Evolutionary conservation across 64 coral and sea anemone genomes (phyloP), one percentile per base, ranked within the genome.

Genomic region (Pachyseris speciosa): DNA sequence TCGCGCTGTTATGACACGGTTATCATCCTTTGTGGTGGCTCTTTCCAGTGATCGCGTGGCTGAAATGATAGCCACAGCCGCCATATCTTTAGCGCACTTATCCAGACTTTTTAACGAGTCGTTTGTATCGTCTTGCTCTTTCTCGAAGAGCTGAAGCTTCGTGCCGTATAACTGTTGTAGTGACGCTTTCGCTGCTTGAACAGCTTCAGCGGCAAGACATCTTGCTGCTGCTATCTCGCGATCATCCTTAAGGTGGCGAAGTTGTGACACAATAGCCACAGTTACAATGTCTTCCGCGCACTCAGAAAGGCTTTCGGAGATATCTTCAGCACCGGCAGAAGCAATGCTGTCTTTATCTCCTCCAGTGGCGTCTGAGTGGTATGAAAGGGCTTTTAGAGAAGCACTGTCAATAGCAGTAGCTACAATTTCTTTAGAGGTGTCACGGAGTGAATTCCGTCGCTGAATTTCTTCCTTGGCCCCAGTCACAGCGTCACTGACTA

Each of bases 31-130:
- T 72, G 12, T 57, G 30, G 40, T 51, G 17, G 28, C 68, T 37
- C 36, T 42, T 44, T 93, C 91, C 37, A 90, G 28, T 22, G 90
- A 84, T 39, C 20, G 36, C 10, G 51, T 61, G 49, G 48, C 77
- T 6, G 77, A 24, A 13, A 81, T 81, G 25, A 81, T 81, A 63
- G 77, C 52, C 32, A 20, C 20, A 26, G 51, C 37, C 25, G 77
- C 31, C 34, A 81, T 9, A 22, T 81, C 51, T 81, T 81, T 81
- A 1, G 77, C 77, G 34, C 77, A 81, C 22, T 40, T 53, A 81
- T 61, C 77, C 51, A 81, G n/a, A 58, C 51, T 81, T 12, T 31
- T 19, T 28, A 19, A 80, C 7, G 25, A 24, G 37, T 63, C 32
- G 22, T 39, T 0, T 15, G 74, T 36, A 25, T 45, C 72, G 1